Base-by-base conservation (phyloP, 1,140 invertebrate species). In the Paraescarpia echinospica region DNA sequence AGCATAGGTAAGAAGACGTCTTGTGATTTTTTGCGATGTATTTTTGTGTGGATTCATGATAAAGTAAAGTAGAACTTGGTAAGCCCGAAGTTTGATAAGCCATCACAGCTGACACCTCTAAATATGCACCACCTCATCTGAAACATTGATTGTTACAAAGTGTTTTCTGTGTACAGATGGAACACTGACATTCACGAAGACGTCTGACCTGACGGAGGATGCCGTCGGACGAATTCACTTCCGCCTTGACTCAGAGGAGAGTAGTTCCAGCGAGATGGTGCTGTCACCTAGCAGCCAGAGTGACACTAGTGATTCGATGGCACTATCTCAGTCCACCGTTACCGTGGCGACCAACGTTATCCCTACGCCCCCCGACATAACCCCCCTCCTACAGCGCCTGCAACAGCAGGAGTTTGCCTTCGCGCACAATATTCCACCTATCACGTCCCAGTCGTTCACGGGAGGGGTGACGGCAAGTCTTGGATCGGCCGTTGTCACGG, bases 311-410 rank as follows among this genome's bases (percentile, higher is more conserved):
- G 48, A 77, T 18, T 92, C 91, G 91, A 41, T 22, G 18, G 90
- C 90, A 4, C 34, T 90, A 6, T 34, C 90, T 31, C 33, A 34
- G 34, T 90, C 90, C 34, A 22, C 92, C 34, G 48, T 91, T 34
- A 27, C 91, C n/a, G 48, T 92, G 92, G 33, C 91, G n/a, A 91
- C 92, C 8, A 35, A 34, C 33, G 18, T 41, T n/a, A 91, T 91
- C 41, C 94, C 51, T 48, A 93, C 51, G 89, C 92, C 33, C 77
- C 93, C 91, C 34, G 91, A 91, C 33, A 59, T 93, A 94, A 93
- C 93, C 91, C 92, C 91, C 92, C 41, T 93, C 91, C 33, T 93
- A 48, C 91, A 91, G 91, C 33, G 33, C 33, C 91, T 91, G 14
- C 89, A 90, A 33, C 89, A 90, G 6, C 33, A 35, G 33, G 89